Evolutionary conservation across 2,797 vertebrate species (phyloP), one percentile per base, ranked within the genome.

Genomic region (Kryptopterus vitreolus): DNA sequence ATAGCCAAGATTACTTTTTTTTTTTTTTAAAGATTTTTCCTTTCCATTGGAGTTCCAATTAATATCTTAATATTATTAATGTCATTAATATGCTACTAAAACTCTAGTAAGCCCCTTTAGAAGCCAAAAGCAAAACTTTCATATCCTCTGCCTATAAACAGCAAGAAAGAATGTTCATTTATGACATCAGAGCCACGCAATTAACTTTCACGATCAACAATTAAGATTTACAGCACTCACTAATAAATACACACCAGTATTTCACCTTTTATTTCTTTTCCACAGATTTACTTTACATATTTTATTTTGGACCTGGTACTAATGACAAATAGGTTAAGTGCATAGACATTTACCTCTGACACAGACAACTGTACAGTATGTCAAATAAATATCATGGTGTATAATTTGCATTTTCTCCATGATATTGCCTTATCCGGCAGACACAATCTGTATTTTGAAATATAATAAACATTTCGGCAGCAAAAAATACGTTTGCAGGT

Each of bases 251-350:
- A 18, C 61, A 1, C 31, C 38, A 43, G n/a, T 24, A 68, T 68
- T 31, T 48, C 26, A 20, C 9, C 46, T 50, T 20, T 38, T 43
- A 6, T 4, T 1, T 26, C 31, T 16, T 4, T 59, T 3, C 3
- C 7, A 20, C 29, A 70, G 26, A 52, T 16, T 5, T 48, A 75
- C n/a, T 38, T 46, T 24, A 73, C 66, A 57, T 53, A 31, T 6
- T n/a, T 77, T 22, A 43, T 58, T 61, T 26, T 66, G 50, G 33
- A 78, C 78, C 63, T 82, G 57, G 13, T 75, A 58, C 20, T 22
- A 75, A 53, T 20, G 13, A 16, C 20, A 38, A 48, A 12, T 35
- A 0, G 9, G 46, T 71, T 53, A n/a, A 7, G 35, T 43, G 22
- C 15, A 22, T 61, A 31, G 46, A 12, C 0, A 13, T 46, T 29